Evolutionary conservation across 2,797 vertebrate genomes (phyloP), one percentile per base, ranked within the genome.

Genomic region (Cetoscarus ocellatus): DNA sequence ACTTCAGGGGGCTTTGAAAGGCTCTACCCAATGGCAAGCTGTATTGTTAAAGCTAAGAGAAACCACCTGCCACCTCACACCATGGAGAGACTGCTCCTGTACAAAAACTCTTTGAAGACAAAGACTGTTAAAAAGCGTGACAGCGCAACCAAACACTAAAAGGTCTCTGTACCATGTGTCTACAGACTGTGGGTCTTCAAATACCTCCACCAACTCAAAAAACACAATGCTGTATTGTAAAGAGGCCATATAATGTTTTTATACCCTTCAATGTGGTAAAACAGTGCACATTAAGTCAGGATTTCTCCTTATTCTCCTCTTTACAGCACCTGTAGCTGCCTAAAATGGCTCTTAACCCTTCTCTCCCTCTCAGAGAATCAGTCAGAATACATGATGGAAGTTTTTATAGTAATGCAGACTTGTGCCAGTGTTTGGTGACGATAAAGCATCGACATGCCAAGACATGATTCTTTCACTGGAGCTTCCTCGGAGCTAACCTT

Each of bases 1-100:
- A 92, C 93, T 15, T 92, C 93, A 0, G 93, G 94, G 8, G 94
- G 94, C 35, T 95, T 95, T 1, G 92, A 93, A 53, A 82, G 91
- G 6, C 91, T 95, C 11, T 94, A 82, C 73, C 92, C 93, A 6
- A 80, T 94, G 84, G 92, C 94, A 1, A 66, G 76, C 0, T 92
- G 90, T 43, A 91, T 95, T 6, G 79, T 95, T 2, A 87, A 63
- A 65, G 94, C 95, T 50, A 91, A 77, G 52, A 92, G 93, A 71
- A 95, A 88, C 79, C 86, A 77, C 10, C 79, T 95, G 44, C 88
- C 91, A 0, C 71, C 92, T 57, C 93, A 94, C 86, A 93, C 93
- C 15, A 93, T 91, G 5, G 95, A 95, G 66, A 90, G 94, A 61
- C 86, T 95, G 27, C 87, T 95, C n/a, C 73, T 95, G 2, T 95